These are phyloP conservation scores for Parelbella ahira DNA, from an alignment of 2,888 invertebrate genomes.

Conservation along the genomic window DNA sequence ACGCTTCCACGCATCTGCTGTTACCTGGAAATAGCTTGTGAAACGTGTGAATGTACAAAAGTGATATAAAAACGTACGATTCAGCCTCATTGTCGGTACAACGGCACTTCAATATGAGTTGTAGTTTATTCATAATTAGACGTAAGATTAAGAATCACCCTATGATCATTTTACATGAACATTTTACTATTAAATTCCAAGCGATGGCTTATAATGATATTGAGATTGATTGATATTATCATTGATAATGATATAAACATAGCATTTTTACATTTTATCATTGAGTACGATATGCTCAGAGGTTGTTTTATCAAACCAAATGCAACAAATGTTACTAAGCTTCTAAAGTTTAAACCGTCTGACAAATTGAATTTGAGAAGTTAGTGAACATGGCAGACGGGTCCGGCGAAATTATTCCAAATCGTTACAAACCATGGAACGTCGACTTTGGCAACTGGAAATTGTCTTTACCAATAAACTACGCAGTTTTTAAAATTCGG, in stretches of 20 bases:
- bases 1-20: slow-evolving; percentile 12
- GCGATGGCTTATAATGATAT: too few relatives aligned
- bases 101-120: too few relatives aligned
- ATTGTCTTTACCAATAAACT: slow-evolving; percentile 12
- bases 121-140: too few relatives aligned
- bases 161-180: too few relatives aligned
- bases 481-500: background rate
- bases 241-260: too few relatives aligned
- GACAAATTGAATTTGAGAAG: slow-evolving; percentile 21
- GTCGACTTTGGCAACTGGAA: slow-evolving; percentile 1
- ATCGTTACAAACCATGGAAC: slow-evolving; percentile 14
- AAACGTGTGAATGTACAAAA: background rate
- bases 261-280: too few relatives aligned
- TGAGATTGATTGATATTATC: too few relatives aligned
- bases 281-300: slow-evolving; percentile 5
- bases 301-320: slow-evolving; percentile 1
- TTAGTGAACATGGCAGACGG: slow-evolving; percentile 17
- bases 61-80: too few relatives aligned
- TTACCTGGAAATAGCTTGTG: slow-evolving; percentile 9
- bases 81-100: too few relatives aligned
- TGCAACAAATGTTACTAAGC: slow-evolving; percentile 11
- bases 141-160: too few relatives aligned
- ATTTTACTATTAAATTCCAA: too few relatives aligned
- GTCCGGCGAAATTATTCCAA: slow-evolving; percentile 17
- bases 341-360: slow-evolving; percentile 14